A percentile compares a stretch with the other conserved stretches of the same genome.
These are phyloP conservation scores for Mobula hypostoma DNA, from an alignment of 2,113 vertebrate species.

Conservation along the genomic window DNA sequence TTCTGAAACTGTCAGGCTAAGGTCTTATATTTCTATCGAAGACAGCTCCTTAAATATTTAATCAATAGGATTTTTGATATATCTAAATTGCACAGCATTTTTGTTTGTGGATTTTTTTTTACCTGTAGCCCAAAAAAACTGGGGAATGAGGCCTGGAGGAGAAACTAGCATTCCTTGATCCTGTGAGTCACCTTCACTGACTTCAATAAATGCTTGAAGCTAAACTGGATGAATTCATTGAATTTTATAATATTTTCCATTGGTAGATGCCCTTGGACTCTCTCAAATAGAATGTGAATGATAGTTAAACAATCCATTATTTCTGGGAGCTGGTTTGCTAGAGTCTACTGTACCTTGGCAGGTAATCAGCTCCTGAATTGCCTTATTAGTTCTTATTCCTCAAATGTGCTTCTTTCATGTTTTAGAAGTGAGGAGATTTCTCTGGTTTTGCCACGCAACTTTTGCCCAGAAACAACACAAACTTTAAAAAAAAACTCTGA, in stretches of 20 bases:
- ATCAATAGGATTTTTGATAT: neutral
- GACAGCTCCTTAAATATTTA: slow-evolving; percentile 17
- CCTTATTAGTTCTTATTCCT: neutral
- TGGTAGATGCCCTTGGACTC: neutral
- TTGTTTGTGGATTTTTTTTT: neutral
- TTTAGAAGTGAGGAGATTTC: too few species aligned
- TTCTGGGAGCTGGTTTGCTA: neutral
- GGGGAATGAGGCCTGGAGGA: neutral
- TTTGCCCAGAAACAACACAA: neutral
- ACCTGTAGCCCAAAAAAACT: neutral
- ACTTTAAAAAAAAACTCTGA: too few species aligned
- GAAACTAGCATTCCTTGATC: neutral
- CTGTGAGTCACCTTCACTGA: neutral
- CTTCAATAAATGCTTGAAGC: neutral
- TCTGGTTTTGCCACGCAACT: neutral
- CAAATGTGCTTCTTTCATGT: too few species aligned
- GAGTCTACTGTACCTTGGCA: neutral
- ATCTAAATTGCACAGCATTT: neutral
- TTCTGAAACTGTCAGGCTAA: neutral
- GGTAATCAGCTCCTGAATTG: neutral
- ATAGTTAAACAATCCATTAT: neutral
- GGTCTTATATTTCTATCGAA: slow-evolving; percentile 22
- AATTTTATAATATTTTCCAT: neutral
- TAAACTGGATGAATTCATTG: neutral
- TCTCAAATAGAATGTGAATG: slow-evolving; percentile 20